phyloP scores from a whole-genome alignment of 2,888 invertebrate species.

The Sycophila texana region DNA sequence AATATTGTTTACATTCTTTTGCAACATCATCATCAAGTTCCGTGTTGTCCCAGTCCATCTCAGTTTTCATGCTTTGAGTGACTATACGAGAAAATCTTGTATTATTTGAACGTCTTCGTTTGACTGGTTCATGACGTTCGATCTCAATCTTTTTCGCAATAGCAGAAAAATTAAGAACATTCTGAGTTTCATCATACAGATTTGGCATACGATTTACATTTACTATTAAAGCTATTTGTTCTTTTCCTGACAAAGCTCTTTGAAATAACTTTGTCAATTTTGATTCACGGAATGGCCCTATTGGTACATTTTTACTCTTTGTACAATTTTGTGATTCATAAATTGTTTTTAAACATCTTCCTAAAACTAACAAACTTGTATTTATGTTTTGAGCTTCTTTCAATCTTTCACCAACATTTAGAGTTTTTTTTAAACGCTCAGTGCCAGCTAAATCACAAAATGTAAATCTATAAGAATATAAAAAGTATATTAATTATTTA shows the following conservation, averaged over 20 bases:
- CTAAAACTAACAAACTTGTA: conserved; percentile 89
- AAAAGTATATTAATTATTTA: not conserved
- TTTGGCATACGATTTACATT: conserved; percentile 88
- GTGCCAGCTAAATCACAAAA: conserved; percentile 97
- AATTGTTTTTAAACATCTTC: conserved; percentile 85
- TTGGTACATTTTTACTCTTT: conserved; percentile 66
- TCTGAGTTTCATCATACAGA: conserved; percentile 89
- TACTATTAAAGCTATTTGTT: conserved; percentile 89
- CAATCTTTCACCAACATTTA: conserved; percentile 87
- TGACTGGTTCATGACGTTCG: conserved; percentile 61
- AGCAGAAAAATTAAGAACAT: conserved; percentile 91
- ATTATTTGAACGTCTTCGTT: conserved; percentile 59
- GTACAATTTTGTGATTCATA: conserved; percentile 71
- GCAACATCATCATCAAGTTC: conserved; percentile 56
- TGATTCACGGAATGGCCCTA: conserved; percentile 86
- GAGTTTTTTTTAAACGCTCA: conserved; percentile 89
- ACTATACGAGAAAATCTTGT: conserved; percentile 70
- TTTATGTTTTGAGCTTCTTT: conserved; percentile 95
- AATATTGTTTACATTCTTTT: conserved; percentile 52
- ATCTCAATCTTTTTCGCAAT: conserved; percentile 83
- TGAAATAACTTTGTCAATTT: conserved; percentile 93
- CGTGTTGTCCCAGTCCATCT: conserved; percentile 69
- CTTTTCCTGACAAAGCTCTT: conserved; percentile 85
- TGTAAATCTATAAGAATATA: conserved; percentile 78
- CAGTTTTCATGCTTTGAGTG: conserved; percentile 65